Percentiles rank a stretch among this genome's conserved stretches.
Evolutionary conservation across 2,113 vertebrate species (phyloP).

Genomic region (Tragelaphus imberbis): DNA sequence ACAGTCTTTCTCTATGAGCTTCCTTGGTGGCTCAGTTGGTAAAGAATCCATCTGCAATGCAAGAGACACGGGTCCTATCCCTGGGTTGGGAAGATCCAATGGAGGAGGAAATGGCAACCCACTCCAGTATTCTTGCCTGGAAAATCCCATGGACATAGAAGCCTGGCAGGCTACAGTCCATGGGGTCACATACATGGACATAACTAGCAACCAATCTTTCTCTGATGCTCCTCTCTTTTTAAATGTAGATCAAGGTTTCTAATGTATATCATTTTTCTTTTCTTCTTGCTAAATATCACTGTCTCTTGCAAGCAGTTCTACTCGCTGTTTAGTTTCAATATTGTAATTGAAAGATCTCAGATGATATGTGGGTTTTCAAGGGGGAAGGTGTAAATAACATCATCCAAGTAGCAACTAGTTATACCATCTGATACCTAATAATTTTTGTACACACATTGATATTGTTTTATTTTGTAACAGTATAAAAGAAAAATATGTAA

Average conservation of each 20-base stretch:
- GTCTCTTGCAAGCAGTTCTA: background rate
- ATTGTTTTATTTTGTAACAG: background rate
- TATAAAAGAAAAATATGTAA: background rate
- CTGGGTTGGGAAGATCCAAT: background rate
- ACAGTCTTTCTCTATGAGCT: background rate
- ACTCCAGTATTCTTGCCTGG: background rate
- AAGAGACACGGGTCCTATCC: fast-evolving
- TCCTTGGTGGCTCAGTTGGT: background rate
- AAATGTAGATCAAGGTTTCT: background rate
- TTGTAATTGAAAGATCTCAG: background rate
- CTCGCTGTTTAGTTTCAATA: background rate
- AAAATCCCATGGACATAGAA: background rate
- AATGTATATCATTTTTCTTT: background rate
- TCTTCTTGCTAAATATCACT: background rate
- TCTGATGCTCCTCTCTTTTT: background rate
- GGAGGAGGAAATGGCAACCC: background rate
- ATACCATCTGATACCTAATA: background rate
- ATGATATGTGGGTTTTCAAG: background rate
- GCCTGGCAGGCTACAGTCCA: background rate
- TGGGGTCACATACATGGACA: background rate
- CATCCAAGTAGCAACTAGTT: background rate
- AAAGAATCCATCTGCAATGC: background rate
- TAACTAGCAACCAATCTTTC: background rate
- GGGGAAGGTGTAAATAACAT: background rate
- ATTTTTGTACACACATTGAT: background rate